phyloP scores from a whole-genome alignment of 1,140 invertebrate species.

The Mamestra configurata region DNA sequence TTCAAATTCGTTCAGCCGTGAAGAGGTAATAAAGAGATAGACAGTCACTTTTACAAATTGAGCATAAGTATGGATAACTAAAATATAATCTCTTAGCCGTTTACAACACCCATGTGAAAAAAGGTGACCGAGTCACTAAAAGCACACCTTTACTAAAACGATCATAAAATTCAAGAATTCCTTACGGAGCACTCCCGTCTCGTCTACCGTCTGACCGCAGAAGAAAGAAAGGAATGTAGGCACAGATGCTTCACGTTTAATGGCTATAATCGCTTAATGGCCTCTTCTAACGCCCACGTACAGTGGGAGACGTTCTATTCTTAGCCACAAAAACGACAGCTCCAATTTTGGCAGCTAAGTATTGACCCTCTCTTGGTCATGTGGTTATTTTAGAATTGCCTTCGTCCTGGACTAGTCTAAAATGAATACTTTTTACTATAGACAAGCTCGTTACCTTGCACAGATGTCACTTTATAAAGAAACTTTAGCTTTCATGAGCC shows the following conservation, averaged over 20 bases:
- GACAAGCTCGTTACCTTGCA: no score
- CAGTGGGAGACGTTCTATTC: background rate
- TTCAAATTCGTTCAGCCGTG: no score
- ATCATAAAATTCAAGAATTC: background rate
- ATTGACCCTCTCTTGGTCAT: background rate
- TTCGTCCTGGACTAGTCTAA: background rate
- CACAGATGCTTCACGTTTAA: background rate
- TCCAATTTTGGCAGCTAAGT: background rate
- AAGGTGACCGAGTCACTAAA: no score
- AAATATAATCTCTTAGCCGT: no score
- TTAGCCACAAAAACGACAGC: background rate
- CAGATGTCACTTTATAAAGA: no score
- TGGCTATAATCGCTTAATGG: background rate
- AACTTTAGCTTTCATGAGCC: no score
- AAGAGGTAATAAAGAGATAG: no score
- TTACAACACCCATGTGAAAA: no score
- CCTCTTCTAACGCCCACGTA: constrained; percentile 5
- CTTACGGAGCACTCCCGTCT: background rate
- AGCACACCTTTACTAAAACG: background rate
- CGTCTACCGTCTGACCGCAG: background rate
- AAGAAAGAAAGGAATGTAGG: background rate
- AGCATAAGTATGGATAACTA: no score
- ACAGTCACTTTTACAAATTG: no score
- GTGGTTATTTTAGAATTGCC: background rate
- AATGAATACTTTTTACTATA: no score